Evolutionary conservation across 2,888 invertebrate genomes (phyloP), one percentile per base, ranked within the genome.

Genomic region (Gastrophysa polygoni): DNA sequence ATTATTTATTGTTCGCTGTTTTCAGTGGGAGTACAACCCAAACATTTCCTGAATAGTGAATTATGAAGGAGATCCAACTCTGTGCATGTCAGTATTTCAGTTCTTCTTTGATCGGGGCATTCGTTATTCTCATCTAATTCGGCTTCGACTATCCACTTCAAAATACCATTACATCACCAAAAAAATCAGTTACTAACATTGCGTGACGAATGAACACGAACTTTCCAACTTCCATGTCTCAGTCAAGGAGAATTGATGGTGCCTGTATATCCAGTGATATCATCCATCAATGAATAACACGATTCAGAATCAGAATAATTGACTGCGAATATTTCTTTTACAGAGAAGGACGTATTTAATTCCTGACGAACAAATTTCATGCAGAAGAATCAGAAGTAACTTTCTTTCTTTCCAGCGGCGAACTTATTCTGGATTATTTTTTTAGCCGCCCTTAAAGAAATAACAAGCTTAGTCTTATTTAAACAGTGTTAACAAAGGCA

Each of bases 401-500:
- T 14, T 14, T 11, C 14, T 38, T 14, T 38, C 38, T 14, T 14
- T 11, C 14, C 38, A 2, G 38, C n/a, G 6, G 38, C 1, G 14
- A 32, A 32, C 5, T 32, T 10, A 11, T 11, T 11, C 32, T 11
- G 11, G 11, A 32, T 10, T 32, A 38, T 14, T 38, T 38, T 24
- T 6, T 3, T 3, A 11, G n/a, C n/a, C n/a, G 38, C 29, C 10
- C 10, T 32, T 32, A 14, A 38, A n/a, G 38, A n/a, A 38, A 38
- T 38, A 54, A 54, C 59, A 48, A 63, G 59, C 55, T 56, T 52
- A 49, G 56, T 63, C 63, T 60, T 70, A 61, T 70, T 71, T 71
- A 68, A 68, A 69, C 68, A 71, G 65, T 59, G 69, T 70, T 71
- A 68, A 61, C 50, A 57, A 59, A 61, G 51, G 59, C 57, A 61